Conservation (phyloP, 1,140 invertebrate species). For the Pogonus chalceus region DNA sequence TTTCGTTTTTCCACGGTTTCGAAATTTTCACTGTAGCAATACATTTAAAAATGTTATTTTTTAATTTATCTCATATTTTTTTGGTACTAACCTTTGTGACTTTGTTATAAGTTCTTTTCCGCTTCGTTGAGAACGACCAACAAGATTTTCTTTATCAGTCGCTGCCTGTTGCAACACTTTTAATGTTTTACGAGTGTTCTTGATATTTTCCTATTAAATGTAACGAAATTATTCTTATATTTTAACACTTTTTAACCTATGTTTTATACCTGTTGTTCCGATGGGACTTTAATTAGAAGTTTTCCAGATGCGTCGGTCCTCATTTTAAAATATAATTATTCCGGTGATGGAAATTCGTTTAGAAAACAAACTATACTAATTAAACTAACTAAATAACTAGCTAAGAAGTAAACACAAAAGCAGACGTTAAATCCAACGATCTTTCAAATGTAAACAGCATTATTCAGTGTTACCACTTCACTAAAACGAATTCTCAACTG, state of each 20-base stretch:
- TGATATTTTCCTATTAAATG: conserved; percentile 35
- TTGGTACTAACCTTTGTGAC: not conserved
- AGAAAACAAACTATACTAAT: too few species aligned
- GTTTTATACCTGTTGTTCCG: conserved; percentile 34
- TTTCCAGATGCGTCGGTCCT: conserved; percentile 28
- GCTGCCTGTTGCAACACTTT: conserved; percentile 51
- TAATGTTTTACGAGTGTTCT: conserved; percentile 44
- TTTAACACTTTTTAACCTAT: not conserved
- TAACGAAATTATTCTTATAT: conserved; percentile 10
- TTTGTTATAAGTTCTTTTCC: conserved; percentile 16
- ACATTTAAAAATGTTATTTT: conserved; percentile 3
- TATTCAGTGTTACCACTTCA: too few species aligned
- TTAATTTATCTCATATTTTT: not conserved
- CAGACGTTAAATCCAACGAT: too few species aligned
- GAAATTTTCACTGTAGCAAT: conserved; percentile 38
- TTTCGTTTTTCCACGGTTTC: conserved; percentile 23
- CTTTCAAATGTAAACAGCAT: too few species aligned
- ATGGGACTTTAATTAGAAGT: conserved; percentile 37
- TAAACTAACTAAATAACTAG: too few species aligned
- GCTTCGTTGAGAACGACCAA: conserved; percentile 35
- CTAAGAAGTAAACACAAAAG: too few species aligned
- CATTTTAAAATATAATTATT: too few species aligned
- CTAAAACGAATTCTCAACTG: too few species aligned
- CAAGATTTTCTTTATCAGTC: conserved; percentile 53
- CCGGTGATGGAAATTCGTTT: too few species aligned